Base-by-base conservation (phyloP, 2,888 invertebrate species). In the Halictus quadricinctus region DNA sequence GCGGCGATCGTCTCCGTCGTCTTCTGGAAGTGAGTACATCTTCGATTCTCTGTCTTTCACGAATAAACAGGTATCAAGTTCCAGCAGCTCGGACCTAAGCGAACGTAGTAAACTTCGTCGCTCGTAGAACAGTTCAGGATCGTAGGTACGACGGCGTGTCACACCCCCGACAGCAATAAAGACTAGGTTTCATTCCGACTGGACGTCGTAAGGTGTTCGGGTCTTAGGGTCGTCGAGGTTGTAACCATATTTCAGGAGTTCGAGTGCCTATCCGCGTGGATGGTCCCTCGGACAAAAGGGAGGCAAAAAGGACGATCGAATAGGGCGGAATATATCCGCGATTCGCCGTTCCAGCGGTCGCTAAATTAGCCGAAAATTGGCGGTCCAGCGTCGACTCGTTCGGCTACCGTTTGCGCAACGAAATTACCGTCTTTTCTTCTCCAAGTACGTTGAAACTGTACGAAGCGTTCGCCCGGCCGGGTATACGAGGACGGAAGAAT, bases 11-110 rank as follows among this genome's bases (percentile, higher is more conserved):
- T 97, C 92, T 97, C 97, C 92, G 96, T 97, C 92, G 96, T 98
- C 91, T 97, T 97, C 95, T 98, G 98, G 97, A 98, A 97, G 98
- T 98, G 96, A 97, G 97, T 97, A 95, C 12, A 54, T 8, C 36
- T 36, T 29, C 10, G 66, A 36, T 18, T 15, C 43, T n/a, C 41
- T 5, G 36, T 10, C 10, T 13, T 36, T 29, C 13, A 1, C 25
- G n/a, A 13, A 50, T 15, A 21, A 10, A 36, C 36, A 36, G 36
- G 36, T 36, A 36, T 2, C 36, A 36, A 2, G 36, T 36, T 36
- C 36, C 36, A 36, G 54, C 21, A n/a, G 54, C 54, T 54, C 54
- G 54, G 3, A 21, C 3, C 2, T 10, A n/a, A 54, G 8, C 54
- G 25, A 64, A 5, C 29, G 15, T 13, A 64, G 15, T 7, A 29